These are phyloP conservation scores for Dromaius novaehollandiae DNA, from an alignment of 2,113 vertebrate genomes.

Conservation along the genomic window DNA sequence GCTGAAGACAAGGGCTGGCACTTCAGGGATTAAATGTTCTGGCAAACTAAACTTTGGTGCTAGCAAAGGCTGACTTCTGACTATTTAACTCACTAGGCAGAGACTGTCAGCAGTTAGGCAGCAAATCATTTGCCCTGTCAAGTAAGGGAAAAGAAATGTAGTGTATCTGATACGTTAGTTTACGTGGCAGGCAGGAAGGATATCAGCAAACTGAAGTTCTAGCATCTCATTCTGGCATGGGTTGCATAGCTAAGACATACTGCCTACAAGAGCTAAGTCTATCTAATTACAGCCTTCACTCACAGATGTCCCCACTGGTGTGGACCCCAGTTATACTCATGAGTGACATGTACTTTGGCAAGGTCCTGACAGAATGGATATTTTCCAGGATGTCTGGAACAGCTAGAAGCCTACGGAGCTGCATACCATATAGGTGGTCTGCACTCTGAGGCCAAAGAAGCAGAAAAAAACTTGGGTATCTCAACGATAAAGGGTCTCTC, in stretches of 20 bases:
- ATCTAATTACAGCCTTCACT: background rate
- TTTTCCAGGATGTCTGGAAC: background rate
- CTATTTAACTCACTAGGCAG: background rate
- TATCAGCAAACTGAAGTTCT: background rate
- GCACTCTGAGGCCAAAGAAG: background rate
- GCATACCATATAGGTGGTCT: background rate
- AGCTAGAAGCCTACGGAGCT: background rate
- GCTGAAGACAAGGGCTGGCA: background rate
- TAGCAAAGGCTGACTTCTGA: background rate
- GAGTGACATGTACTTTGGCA: background rate
- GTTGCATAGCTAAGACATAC: background rate
- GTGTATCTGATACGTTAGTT: background rate
- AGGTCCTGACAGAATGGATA: background rate
- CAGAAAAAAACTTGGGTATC: background rate
- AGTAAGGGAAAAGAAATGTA: background rate
- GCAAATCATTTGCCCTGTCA: background rate
- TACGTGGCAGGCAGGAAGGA: background rate
- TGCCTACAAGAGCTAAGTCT: background rate
- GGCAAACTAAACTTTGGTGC: background rate
- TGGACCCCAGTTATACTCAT: background rate
- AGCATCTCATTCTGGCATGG: background rate
- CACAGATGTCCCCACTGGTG: slow-evolving; percentile 28
- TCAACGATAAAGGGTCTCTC: background rate
- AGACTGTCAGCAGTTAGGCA: background rate
- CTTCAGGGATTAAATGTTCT: background rate